Evolutionary conservation across 2,113 vertebrate genomes (phyloP).

Genomic region (Podilymbus podiceps): DNA sequence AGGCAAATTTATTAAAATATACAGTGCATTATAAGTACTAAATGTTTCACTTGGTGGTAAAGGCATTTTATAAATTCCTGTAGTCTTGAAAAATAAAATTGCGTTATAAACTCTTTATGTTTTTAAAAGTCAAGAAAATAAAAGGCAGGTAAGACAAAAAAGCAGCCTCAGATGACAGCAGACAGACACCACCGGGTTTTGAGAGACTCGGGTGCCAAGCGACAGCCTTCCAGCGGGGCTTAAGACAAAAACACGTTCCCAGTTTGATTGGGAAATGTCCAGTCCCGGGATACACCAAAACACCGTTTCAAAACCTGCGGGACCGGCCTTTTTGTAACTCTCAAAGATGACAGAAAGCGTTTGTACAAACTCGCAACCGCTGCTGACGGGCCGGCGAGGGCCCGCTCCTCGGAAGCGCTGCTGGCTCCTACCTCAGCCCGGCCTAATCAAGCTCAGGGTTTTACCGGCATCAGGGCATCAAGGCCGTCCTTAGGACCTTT

Average conservation of each 20-base stretch:
- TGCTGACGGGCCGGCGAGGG: not conserved
- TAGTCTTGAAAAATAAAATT: not conserved
- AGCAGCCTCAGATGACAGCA: fast-evolving
- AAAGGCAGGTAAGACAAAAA: not conserved
- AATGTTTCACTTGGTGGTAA: not conserved
- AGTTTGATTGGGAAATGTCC: not conserved
- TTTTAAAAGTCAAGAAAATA: not conserved
- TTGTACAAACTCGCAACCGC: fast-evolving
- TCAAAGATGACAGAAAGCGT: not conserved
- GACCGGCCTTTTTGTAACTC: not conserved
- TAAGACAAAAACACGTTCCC: not conserved
- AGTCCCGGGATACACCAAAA: no score
- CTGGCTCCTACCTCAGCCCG: not conserved
- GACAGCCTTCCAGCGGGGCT: not conserved
- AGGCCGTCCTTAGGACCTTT: fast-evolving
- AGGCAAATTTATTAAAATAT: not conserved
- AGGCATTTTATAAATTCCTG: not conserved
- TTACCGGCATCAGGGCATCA: not conserved
- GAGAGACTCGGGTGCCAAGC: fast-evolving
- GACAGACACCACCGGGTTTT: not conserved
- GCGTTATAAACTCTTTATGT: not conserved
- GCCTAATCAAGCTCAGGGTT: fast-evolving
- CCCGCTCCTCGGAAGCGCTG: fast-evolving
- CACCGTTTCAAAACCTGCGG: no score
- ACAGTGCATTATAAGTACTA: not conserved